A percentile compares a stretch with the other conserved stretches of the same genome.
Evolutionary conservation across 2,113 vertebrate species (phyloP).

Genomic region (Pardalotus punctatus): DNA sequence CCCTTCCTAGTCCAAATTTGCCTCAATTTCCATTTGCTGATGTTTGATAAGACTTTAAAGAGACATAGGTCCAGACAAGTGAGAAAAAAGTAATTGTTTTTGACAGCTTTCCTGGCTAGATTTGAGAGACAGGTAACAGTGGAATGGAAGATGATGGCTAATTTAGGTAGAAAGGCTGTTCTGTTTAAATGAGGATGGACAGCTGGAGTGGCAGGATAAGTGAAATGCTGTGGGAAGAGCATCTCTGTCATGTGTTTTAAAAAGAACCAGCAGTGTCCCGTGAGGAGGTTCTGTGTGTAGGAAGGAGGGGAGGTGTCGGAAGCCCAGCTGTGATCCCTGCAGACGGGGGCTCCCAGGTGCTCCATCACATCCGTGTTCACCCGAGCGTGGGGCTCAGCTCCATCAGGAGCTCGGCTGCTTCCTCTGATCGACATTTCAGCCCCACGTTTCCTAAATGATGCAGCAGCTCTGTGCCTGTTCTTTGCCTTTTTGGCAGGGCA

Average conservation of each 20-base stretch:
- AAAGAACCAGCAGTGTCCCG: background rate
- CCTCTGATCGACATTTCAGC: background rate
- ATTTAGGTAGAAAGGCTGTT: background rate
- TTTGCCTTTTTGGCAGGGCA: slow-evolving; percentile 8
- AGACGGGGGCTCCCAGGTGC: background rate
- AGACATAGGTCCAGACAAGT: background rate
- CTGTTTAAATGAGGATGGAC: background rate
- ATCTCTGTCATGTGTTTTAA: background rate
- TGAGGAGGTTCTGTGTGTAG: background rate
- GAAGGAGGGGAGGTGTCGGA: background rate
- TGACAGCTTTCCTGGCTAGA: background rate
- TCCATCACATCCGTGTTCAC: background rate
- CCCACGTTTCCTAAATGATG: background rate
- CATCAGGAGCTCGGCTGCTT: background rate
- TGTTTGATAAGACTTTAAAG: background rate
- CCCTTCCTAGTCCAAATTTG: background rate
- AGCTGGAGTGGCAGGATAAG: background rate
- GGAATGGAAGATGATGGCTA: background rate
- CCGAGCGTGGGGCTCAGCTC: background rate
- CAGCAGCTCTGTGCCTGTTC: background rate
- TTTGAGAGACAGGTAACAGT: background rate
- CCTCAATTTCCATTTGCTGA: background rate
- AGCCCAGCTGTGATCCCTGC: background rate
- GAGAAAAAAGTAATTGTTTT: background rate
- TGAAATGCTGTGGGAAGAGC: background rate